phyloP scores from a whole-genome alignment of 2,888 invertebrate genomes.

The Herminia tarsipennalis region DNA sequence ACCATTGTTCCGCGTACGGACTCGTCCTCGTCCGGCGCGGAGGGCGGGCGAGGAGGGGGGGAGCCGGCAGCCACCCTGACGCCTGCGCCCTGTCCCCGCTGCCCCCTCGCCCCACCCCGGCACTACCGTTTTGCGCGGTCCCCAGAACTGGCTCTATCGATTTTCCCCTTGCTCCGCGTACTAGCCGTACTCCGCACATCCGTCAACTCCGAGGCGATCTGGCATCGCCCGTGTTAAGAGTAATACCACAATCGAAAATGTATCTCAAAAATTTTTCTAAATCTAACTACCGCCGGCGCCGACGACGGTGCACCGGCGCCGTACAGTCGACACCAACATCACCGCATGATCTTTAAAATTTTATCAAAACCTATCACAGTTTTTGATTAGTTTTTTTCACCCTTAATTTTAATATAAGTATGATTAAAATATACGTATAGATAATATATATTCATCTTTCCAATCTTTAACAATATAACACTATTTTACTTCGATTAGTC shows the following conservation, averaged over 20 bases:
- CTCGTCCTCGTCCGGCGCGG: constrained; percentile 45
- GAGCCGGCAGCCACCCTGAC: constrained; percentile 23
- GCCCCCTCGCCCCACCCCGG: constrained; percentile 46
- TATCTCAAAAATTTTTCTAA: constrained; percentile 70
- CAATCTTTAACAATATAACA: constrained; percentile 84
- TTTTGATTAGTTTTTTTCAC: constrained; percentile 83
- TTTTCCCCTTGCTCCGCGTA: constrained; percentile 36
- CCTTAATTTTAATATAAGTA: constrained; percentile 85
- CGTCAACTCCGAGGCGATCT: constrained; percentile 35
- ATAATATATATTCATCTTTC: constrained; percentile 78
- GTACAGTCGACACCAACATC: constrained; percentile 46
- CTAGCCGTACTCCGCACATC: constrained; percentile 26
- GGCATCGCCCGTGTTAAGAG: constrained; percentile 40
- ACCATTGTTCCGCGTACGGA: constrained; percentile 78
- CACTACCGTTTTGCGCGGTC: constrained; percentile 42
- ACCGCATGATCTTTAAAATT: constrained; percentile 76
- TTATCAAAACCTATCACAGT: constrained; percentile 86
- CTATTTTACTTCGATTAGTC: constrained; percentile 79
- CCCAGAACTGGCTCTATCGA: constrained; percentile 45
- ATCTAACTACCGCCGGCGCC: constrained; percentile 59
- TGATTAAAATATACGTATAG: constrained; percentile 85
- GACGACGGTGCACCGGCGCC: constrained; percentile 34
- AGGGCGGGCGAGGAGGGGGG: constrained; percentile 35
- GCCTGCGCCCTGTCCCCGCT: constrained; percentile 40
- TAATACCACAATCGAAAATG: constrained; percentile 59